phyloP scores from a whole-genome alignment of 2,113 vertebrate genomes.

The Gambusia affinis region DNA sequence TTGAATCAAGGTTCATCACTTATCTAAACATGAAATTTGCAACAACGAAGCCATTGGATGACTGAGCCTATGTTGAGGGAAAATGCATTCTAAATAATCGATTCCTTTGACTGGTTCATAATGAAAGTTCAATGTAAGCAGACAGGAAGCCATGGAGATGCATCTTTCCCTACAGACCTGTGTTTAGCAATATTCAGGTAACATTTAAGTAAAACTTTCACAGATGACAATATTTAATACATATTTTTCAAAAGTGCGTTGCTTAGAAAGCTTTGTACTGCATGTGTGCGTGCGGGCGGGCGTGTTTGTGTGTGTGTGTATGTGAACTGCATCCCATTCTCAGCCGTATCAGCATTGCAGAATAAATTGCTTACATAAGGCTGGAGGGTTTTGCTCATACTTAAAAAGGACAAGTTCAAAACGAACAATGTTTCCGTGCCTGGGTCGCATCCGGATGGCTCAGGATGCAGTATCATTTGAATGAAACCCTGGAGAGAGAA shows the following conservation, averaged over 20 bases:
- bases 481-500: slow-evolving; percentile 60
- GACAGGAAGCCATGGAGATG: background rate
- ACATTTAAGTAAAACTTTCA: slow-evolving; percentile 17
- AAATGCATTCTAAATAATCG: background rate
- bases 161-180: no score
- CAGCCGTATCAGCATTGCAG: slow-evolving; percentile 51
- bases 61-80: background rate
- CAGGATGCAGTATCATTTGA: slow-evolving; percentile 61
- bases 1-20: no score
- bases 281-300: no score
- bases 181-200: background rate
- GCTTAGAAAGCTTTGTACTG: slow-evolving; percentile 43
- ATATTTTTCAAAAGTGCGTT: slow-evolving; percentile 22
- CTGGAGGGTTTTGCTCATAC: slow-evolving; percentile 19
- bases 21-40: background rate
- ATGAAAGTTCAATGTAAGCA: background rate
- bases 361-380: slow-evolving; percentile 54
- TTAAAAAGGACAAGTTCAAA: slow-evolving; percentile 57
- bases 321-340: slow-evolving; percentile 31
- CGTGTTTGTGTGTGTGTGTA: background rate
- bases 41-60: background rate
- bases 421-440: slow-evolving; percentile 57
- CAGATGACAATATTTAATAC: slow-evolving; percentile 38
- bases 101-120: background rate
- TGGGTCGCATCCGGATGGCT: slow-evolving; percentile 54